Conservation (phyloP, 2,888 invertebrate genomes). For the Auanema freiburgensis region DNA sequence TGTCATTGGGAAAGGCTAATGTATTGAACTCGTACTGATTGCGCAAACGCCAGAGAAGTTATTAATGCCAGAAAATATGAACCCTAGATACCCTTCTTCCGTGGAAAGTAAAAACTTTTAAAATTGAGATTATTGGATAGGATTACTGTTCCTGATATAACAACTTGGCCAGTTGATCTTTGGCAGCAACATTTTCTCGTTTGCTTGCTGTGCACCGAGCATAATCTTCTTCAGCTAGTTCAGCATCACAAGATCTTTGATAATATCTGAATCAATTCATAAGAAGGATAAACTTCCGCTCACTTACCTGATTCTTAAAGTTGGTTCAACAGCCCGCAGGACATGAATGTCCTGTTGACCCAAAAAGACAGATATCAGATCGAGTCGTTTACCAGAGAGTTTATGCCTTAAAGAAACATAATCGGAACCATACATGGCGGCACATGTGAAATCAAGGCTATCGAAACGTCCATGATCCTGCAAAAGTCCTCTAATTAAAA, state of each 20-base stretch:
- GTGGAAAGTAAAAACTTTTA: too few relatives aligned
- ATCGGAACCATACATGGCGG: constrained; percentile 83
- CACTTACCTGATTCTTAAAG: constrained; percentile 50
- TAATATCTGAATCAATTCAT: constrained; percentile 43
- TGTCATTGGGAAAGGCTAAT: too few relatives aligned
- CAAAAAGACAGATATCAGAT: constrained; percentile 54
- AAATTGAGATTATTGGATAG: neutral
- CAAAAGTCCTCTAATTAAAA: constrained; percentile 3
- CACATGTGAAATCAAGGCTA: constrained; percentile 74
- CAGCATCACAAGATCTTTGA: constrained; percentile 45
- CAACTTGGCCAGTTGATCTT: constrained; percentile 57
- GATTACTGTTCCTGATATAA: constrained; percentile 45
- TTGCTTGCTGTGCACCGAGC: constrained; percentile 51
- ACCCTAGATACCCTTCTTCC: too few relatives aligned
- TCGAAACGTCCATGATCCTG: constrained; percentile 80
- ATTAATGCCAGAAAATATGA: too few relatives aligned
- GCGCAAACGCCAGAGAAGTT: too few relatives aligned
- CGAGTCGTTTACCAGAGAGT: constrained; percentile 35
- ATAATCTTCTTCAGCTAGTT: constrained; percentile 48
- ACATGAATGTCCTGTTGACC: constrained; percentile 54
- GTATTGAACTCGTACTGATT: too few relatives aligned
- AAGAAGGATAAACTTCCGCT: neutral
- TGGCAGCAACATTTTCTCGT: constrained; percentile 54
- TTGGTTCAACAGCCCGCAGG: constrained; percentile 59
- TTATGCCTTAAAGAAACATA: constrained; percentile 65